Conservation (phyloP, 2,797 vertebrate genomes). For the Yasuhikotakia modesta region DNA sequence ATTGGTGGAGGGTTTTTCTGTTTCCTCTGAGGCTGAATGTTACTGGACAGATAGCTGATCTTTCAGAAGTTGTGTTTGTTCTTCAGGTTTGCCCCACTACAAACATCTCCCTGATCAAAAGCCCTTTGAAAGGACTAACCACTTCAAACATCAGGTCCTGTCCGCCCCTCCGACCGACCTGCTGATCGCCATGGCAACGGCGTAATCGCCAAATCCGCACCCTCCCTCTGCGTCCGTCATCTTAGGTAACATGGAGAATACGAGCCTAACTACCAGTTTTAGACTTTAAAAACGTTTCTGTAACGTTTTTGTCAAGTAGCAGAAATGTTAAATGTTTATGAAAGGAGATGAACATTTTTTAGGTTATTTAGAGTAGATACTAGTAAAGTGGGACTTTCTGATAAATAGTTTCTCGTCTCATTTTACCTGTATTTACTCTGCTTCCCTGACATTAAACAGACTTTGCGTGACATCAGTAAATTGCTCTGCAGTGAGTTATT, state of each 20-base stretch:
- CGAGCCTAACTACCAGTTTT: background rate
- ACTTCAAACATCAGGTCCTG: constrained; percentile 78
- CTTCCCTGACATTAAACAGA: background rate
- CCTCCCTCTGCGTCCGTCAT: constrained; percentile 48
- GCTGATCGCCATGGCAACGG: constrained; percentile 75
- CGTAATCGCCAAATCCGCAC: constrained; percentile 67
- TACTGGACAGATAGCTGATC: constrained; percentile 73
- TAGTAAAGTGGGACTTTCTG: too few species aligned
- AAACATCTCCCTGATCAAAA: constrained; percentile 84
- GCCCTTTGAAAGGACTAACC: constrained; percentile 75
- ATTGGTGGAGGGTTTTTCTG: constrained; percentile 46
- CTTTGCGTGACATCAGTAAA: background rate
- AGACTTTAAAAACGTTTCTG: too few species aligned
- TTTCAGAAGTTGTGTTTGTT: constrained; percentile 84
- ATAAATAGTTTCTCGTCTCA: constrained; percentile 12
- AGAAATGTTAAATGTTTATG: too few species aligned
- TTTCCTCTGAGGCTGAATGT: constrained; percentile 59
- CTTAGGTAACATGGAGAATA: constrained; percentile 70
- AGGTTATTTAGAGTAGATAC: too few species aligned
- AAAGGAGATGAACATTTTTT: too few species aligned
- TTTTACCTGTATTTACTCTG: constrained; percentile 9
- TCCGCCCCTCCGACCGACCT: constrained; percentile 57
- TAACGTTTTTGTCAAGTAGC: too few species aligned
- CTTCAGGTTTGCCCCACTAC: constrained; percentile 80
- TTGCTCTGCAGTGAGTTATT: background rate